Base-by-base conservation (phyloP, 2,113 vertebrate genomes). In the Thinocorus orbignyianus region DNA sequence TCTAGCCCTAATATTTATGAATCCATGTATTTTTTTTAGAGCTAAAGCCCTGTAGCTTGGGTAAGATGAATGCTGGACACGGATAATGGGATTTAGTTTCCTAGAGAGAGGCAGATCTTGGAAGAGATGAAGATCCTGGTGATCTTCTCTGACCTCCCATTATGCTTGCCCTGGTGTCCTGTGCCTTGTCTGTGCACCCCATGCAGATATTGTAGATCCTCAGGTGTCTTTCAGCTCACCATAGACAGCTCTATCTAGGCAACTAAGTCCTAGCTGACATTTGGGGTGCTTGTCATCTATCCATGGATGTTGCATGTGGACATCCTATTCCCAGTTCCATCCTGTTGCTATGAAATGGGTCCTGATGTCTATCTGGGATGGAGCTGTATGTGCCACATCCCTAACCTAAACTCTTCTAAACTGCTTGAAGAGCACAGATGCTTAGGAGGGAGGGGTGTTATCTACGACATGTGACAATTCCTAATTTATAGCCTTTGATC, bases 131-230 rank as follows among this genome's bases (percentile, higher is more conserved):
- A 52, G 25, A 0, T 71, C 17, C 15, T 68, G 35, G 19, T 23
- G 41, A 28, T 60, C 22, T 44, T 74, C 25, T 58, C 65, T 66
- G 55, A 46, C 22, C 12, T 77, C 17, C 33, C 23, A 1, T 12
- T 84, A 4, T 35, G 46, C 20, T 70, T 69, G 8, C 18, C 6
- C 13, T 73, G 65, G 17, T 81, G 57, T 94, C 26, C 52, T 33
- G 9, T 80, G 52, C 42, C 3, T 0, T 22, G 24, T 55, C 20
- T 76, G 10, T 76, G 48, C 7, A 7, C 76, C 11, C 13, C 6
- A 1, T 31, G 44, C 9, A 33, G 44, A 13, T 72, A 2, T 6
- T 0, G 0, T 60, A 26, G 25, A 37, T 68, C 62, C 23, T 66
- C 6, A 16, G 9, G 16, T 48, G 26, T 73, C 42, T 48, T 89